Conservation (phyloP, 2,113 vertebrate genomes). For the Saguinus imperator region DNA sequence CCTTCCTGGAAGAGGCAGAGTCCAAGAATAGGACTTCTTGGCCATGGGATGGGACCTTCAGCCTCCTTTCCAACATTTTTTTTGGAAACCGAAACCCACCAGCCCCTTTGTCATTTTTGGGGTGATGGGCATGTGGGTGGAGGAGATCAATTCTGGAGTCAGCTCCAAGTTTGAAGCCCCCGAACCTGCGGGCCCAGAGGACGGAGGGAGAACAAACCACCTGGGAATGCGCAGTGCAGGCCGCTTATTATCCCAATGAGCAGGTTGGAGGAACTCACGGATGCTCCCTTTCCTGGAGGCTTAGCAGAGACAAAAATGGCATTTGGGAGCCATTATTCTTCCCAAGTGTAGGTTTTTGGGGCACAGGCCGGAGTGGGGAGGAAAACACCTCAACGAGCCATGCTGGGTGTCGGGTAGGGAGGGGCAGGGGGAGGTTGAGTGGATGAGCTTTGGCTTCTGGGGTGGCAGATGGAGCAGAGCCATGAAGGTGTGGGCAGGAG, state of each 20-base stretch:
- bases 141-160: background rate
- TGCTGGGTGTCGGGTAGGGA: background rate
- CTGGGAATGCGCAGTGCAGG: slow-evolving; percentile 29
- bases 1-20: background rate
- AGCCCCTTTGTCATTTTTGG: background rate
- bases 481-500: background rate
- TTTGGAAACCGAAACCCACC: background rate
- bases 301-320: slow-evolving; percentile 66
- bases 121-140: background rate
- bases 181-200: background rate
- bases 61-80: background rate
- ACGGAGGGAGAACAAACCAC: background rate
- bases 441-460: background rate
- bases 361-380: background rate
- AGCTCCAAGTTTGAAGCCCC: background rate
- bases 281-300: slow-evolving; percentile 55
- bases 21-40: background rate
- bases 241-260: slow-evolving; percentile 67
- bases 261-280: background rate
- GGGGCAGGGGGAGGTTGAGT: background rate
- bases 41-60: background rate
- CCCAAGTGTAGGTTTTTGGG: slow-evolving; percentile 65
- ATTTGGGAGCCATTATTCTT: slow-evolving; percentile 63
- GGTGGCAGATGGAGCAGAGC: background rate
- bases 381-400: background rate